These are phyloP conservation scores for Drosophila ustulata DNA, from an alignment of 2,888 invertebrate genomes.

Conservation along the genomic window DNA sequence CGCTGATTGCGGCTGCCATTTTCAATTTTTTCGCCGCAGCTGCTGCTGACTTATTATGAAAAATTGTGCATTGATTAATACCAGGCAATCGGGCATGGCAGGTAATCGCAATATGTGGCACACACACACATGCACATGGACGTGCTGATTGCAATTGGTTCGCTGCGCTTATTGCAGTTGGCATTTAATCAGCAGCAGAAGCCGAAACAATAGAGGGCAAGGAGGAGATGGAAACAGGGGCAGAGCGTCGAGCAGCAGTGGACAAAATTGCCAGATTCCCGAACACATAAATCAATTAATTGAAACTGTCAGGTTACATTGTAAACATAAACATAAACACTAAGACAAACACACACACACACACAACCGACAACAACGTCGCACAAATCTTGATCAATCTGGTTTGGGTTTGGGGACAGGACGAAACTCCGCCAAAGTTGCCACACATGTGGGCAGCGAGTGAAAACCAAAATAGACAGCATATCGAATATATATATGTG, in stretches of 20 bases:
- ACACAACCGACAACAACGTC: constrained; percentile 23
- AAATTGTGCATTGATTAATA: constrained; percentile 71
- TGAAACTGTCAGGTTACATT: constrained; percentile 68
- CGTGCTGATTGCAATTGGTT: constrained; percentile 55
- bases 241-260: neutral
- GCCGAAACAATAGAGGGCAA: neutral
- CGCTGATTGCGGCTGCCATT: constrained; percentile 26
- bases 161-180: constrained; percentile 31
- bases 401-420: constrained; percentile 5
- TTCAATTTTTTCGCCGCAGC: constrained; percentile 54
- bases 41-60: constrained; percentile 73
- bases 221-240: neutral
- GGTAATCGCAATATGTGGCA: constrained; percentile 21
- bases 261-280: constrained; percentile 48
- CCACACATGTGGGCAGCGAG: constrained; percentile 7
- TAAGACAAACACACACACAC: constrained; percentile 17
- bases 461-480: constrained; percentile 38
- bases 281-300: constrained; percentile 76
- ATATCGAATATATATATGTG: constrained; percentile 6
- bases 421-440: constrained; percentile 3
- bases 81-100: constrained; percentile 37
- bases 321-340: constrained; percentile 62
- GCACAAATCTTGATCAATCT: constrained; percentile 60
- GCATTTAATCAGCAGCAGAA: constrained; percentile 28
- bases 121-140: constrained; percentile 18